Conservation (phyloP, 2,113 vertebrate genomes). For the Tor tambroides region DNA sequence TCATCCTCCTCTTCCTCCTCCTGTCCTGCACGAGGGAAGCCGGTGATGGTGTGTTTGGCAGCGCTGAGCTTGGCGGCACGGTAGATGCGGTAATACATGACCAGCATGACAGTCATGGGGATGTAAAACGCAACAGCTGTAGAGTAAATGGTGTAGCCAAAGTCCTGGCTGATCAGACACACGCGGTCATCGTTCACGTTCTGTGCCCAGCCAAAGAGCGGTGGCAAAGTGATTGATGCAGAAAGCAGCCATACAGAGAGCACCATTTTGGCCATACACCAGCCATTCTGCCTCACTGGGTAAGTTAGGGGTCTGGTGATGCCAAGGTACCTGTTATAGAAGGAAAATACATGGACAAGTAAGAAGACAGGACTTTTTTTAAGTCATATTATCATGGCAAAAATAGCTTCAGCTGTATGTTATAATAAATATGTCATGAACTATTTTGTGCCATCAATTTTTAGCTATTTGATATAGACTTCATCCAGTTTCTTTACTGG, state of each 20-base stretch:
- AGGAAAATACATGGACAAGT: not conserved
- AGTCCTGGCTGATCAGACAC: constrained; percentile 97
- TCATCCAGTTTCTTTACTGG: not conserved
- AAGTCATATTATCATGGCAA: too few relatives aligned
- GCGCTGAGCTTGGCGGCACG: constrained; percentile 91
- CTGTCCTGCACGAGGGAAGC: constrained; percentile 82
- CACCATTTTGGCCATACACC: constrained; percentile 96
- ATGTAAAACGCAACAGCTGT: constrained; percentile 97
- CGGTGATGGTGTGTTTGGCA: constrained; percentile 90
- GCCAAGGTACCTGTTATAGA: constrained; percentile 86
- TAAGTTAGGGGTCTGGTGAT: constrained; percentile 95
- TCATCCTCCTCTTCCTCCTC: constrained; percentile 50
- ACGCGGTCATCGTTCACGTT: constrained; percentile 93
- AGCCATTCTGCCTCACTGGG: constrained; percentile 91
- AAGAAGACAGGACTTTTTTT: not conserved
- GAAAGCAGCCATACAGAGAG: constrained; percentile 93
- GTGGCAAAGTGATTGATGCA: constrained; percentile 93
- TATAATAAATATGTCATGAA: too few relatives aligned
- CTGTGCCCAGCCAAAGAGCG: constrained; percentile 95
- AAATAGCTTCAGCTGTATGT: too few relatives aligned
- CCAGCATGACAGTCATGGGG: constrained; percentile 96
- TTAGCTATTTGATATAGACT: not conserved
- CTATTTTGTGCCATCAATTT: not conserved
- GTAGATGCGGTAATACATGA: constrained; percentile 97
- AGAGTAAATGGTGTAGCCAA: constrained; percentile 98